These are phyloP conservation scores for Tangara arthus DNA, from an alignment of 2,797 vertebrate species.

Conservation along the genomic window DNA sequence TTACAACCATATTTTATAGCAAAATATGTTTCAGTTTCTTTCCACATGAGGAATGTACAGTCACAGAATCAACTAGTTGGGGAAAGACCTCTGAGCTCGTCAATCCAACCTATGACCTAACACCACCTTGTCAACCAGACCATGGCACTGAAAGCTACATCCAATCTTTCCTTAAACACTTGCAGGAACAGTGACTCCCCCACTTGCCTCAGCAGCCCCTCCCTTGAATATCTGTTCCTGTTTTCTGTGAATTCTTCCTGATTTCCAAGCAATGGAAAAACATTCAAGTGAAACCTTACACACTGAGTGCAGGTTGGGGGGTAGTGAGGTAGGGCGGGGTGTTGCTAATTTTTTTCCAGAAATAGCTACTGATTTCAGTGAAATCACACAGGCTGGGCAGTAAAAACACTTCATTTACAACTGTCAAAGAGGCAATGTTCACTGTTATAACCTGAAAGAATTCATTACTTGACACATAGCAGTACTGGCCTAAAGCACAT, in stretches of 20 bases:
- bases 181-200: neutral
- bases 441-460: neutral
- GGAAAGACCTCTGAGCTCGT: neutral
- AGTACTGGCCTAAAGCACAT: neutral
- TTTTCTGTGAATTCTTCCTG: neutral
- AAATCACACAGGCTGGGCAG: neutral
- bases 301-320: neutral
- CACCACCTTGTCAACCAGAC: neutral
- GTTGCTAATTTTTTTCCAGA: neutral
- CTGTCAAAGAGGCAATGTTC: neutral
- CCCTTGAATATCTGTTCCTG: neutral
- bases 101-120: neutral
- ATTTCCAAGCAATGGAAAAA: neutral
- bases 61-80: neutral
- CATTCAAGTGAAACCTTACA: neutral
- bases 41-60: neutral
- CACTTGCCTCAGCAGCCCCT: neutral
- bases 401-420: neutral
- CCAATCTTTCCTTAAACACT: neutral
- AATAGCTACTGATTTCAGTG: neutral
- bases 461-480: neutral
- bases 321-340: rapidly evolving
- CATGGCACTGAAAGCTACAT: neutral
- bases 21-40: neutral
- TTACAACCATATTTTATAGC: neutral